A percentile compares a stretch with the other conserved stretches of the same genome.
These are phyloP conservation scores for Pagetopsis macropterus DNA, from an alignment of 2,797 vertebrate genomes.

Conservation along the genomic window DNA sequence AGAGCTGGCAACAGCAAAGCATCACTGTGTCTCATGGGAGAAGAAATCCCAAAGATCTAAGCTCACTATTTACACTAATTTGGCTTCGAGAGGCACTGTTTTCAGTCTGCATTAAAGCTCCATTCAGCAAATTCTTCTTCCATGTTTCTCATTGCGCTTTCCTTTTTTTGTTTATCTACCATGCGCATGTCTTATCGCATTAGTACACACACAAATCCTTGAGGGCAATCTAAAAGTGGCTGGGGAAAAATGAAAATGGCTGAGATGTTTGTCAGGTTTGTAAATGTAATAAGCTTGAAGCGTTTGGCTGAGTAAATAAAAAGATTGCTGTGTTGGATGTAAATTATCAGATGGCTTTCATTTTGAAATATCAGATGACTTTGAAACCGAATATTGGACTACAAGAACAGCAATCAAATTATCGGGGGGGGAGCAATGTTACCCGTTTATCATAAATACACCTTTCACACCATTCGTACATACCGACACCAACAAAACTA, in stretches of 20 bases:
- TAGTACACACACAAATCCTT: conserved; percentile 44
- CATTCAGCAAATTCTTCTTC: conserved; percentile 46
- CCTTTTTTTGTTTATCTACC: conserved; percentile 16
- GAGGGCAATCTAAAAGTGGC: conserved; percentile 44
- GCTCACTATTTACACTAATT: conserved; percentile 56
- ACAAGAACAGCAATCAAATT: conserved; percentile 5
- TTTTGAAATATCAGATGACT: conserved; percentile 39
- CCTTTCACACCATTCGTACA: conserved; percentile 7
- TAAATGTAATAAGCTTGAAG: conserved; percentile 53
- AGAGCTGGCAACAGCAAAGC: conserved; percentile 38
- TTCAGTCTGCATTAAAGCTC: conserved; percentile 52
- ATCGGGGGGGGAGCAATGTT: not conserved
- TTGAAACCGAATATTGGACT: conserved; percentile 28
- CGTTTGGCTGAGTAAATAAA: conserved; percentile 43
- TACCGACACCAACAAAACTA: not conserved
- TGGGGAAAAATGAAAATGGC: conserved; percentile 45
- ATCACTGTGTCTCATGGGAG: conserved; percentile 47
- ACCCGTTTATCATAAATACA: conserved; percentile 13
- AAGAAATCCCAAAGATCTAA: conserved; percentile 50
- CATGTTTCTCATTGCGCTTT: conserved; percentile 42
- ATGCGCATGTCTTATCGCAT: conserved; percentile 37
- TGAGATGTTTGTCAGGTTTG: conserved; percentile 56
- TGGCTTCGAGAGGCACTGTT: conserved; percentile 53
- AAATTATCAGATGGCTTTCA: conserved; percentile 47
- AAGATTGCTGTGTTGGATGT: conserved; percentile 29